These are phyloP conservation scores for Cavia porcellus DNA, from an alignment of 2,113 vertebrate species.

Conservation along the genomic window DNA sequence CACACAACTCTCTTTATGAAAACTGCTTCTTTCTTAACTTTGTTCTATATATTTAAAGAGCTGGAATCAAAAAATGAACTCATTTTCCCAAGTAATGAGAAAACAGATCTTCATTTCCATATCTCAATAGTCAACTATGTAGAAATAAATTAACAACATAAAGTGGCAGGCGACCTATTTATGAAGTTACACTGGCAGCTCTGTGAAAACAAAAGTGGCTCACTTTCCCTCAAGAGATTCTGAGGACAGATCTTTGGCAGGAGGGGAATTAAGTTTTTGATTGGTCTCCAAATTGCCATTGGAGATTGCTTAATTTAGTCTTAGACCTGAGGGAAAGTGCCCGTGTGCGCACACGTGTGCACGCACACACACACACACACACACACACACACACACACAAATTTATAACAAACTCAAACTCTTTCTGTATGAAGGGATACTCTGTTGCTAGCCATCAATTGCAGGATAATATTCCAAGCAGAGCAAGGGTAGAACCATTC, in stretches of 20 bases:
- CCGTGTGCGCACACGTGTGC: too few relatives aligned
- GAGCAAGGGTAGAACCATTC: not conserved
- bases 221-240: not conserved
- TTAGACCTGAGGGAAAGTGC: not conserved
- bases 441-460: not conserved
- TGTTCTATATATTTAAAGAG: constrained; percentile 73
- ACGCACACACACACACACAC: not conserved
- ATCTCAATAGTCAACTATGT: constrained; percentile 75
- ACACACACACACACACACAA: not conserved
- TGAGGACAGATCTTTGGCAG: not conserved
- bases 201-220: constrained; percentile 30
- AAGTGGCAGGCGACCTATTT: constrained; percentile 74
- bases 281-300: not conserved
- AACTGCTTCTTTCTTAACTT: constrained; percentile 64
- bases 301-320: constrained; percentile 17
- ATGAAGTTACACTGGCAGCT: constrained; percentile 23
- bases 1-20: constrained; percentile 57
- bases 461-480: not conserved
- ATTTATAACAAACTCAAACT: not conserved
- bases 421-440: not conserved
- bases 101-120: constrained; percentile 77
- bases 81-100: constrained; percentile 76
- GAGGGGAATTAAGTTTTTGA: constrained; percentile 7
- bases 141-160: constrained; percentile 75
- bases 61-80: constrained; percentile 63